Evolutionary conservation across 2,113 vertebrate genomes (phyloP), one percentile per base, ranked within the genome.

Genomic region (Hypocryptadius cinnamomeus): DNA sequence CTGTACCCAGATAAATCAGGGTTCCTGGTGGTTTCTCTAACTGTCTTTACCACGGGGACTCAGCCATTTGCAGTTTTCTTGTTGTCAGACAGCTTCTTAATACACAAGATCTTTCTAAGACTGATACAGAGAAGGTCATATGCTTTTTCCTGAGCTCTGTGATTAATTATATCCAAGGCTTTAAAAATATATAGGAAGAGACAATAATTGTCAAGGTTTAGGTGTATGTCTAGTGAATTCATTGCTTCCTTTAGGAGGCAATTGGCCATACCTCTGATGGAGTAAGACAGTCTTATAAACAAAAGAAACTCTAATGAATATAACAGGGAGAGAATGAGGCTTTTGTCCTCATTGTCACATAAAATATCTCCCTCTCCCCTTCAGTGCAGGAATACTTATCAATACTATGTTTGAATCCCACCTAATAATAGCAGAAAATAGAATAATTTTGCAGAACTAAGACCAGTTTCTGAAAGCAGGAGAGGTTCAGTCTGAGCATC

Each of bases 121-220:
- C 27, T 90, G 93, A 96, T 95, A 87, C 60, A 93, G 88, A 92
- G 91, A 92, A 97, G 91, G 94, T 95, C 93, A 93, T 89, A 94
- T 44, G 81, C 90, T 97, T 95, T 95, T 91, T 93, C 81, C 93
- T 95, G 57, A 66, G 90, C 92, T 94, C 66, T 66, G 86, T 93
- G 96, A 97, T 94, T 85, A 96, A 97, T 91, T 78, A 48, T 80
- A 81, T 96, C 92, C 39, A 91, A 97, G 87, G 78, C 70, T 94
- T 91, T 92, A 92, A 93, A 95, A 96, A 74, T 48, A 90, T 48
- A 88, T 48, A 86, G 50, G 44, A 51, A 73, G 96, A 92, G 87
- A 65, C 87, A 81, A 81, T 97, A 97, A 97, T 97, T 97, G 94
- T 94, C 96, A 95, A 97, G 91, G 93, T 93, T 96, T 97, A 97